Base-by-base conservation (phyloP, 2,888 invertebrate species). In the Macaria liturata region DNA sequence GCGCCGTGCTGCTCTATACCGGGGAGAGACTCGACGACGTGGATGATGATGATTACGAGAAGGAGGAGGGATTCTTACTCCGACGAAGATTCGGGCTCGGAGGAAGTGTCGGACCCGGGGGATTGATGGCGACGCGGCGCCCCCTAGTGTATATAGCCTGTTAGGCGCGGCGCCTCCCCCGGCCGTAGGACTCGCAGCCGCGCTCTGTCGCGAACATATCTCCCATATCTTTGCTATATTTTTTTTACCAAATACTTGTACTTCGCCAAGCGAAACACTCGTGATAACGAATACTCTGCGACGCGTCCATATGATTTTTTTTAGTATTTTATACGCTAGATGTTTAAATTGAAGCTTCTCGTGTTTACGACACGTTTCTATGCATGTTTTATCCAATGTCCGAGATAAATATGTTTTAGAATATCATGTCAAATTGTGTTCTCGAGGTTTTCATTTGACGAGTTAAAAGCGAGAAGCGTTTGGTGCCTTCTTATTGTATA, bases 1-100 rank as follows among this genome's bases (percentile, higher is more conserved):
- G 98, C 81, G 99, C 99, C 58, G 97, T 99, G 54, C 94, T 99
- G 49, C 98, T 97, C 81, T 99, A 95, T 91, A 99, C 99, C 61
- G 99, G 99, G 78, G 96, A 96, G 85, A 94, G 94, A 37, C 93
- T 96, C 50, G 96, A 96, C 74, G 96, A 96, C 58, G 96, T 96
- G 58, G 96, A 95, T 46, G 95, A 95, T 55, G 95, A 96, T 61
- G 95, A 95, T 64, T 95, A 94, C 58, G 95, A 94, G 67, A 94
- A 94, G 61, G 91, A 92, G 91, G 91, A 91, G 91, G 91, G 91
- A 91, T 83, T 89, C 90, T 74, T 91, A 86, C 77, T 88, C 88
- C 59, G 90, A 88, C 74, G 91, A 90, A 76, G 90, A 90, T 74
- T 89, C 91, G 48, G 91, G 90, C 69, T 90, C 90, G 54, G 91